Percentiles rank a stretch among this genome's conserved stretches.
Conservation (phyloP, 2,113 vertebrate genomes). For the Noturus placidus region DNA sequence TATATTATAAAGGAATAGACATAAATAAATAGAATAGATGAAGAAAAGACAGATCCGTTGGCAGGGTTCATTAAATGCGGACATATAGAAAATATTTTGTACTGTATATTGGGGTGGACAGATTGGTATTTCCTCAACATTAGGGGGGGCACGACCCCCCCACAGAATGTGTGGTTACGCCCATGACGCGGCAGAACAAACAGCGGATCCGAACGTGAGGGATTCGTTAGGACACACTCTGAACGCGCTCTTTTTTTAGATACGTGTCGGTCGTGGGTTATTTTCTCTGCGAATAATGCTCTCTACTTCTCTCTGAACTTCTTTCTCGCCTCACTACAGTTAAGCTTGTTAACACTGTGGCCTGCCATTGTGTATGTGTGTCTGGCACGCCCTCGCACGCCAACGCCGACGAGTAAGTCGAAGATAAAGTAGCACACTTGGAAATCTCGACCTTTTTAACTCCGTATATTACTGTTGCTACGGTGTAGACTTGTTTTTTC, state of each 20-base stretch:
- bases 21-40: no score
- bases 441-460: not conserved
- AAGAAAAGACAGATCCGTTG: no score
- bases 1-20: no score
- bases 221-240: not conserved
- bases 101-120: no score
- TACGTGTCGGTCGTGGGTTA: not conserved
- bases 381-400: conserved; percentile 49
- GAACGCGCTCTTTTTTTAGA: not conserved
- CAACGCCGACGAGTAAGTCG: not conserved
- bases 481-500: not conserved
- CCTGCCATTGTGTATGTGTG: conserved; percentile 29
- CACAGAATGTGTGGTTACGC: no score
- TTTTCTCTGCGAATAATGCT: conserved; percentile 29
- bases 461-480: not conserved
- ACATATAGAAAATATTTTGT: no score
- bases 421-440: not conserved
- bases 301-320: not conserved
- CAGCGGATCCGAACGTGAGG: not conserved
- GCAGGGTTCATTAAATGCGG: no score
- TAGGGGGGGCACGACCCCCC: no score
- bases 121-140: no score
- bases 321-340: conserved; percentile 49
- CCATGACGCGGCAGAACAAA: not conserved
- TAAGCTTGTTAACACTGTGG: conserved; percentile 48